Evolutionary conservation across 2,888 invertebrate genomes (phyloP), one percentile per base, ranked within the genome.

Genomic region (Amphimallon solstitiale): DNA sequence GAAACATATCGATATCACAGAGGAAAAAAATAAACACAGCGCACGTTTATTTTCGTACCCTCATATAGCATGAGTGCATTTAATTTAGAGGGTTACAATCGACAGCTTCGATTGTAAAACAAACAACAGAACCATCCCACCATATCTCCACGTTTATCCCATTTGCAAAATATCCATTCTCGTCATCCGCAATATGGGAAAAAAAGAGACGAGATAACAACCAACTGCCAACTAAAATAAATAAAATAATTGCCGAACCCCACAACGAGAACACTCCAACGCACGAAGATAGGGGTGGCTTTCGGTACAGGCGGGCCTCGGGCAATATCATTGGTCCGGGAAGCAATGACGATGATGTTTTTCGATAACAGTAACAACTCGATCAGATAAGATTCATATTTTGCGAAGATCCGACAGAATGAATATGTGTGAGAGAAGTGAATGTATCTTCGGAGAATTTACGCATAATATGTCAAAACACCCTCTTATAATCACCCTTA

Each of bases 181-280:
- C 6, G 21, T 59, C 40, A 48, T 68, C 62, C 64, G 59, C 75
- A 75, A 74, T 72, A 75, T 77, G 78, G 76, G 78, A 77, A 77
- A 59, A 59, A 17, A 38, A 72, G 66, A 46, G 62, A 68, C 65
- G 61, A 68, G 68, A 69, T 62, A 56, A 70, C 56, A 70, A 5
- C 74, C 75, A 76, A 76, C 76, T 76, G 77, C 72, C 74, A 70
- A 74, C 70, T 70, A 78, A 78, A 78, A 77, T 77, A 77, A 76
- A 77, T 77, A 77, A 78, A 77, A 76, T 73, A 77, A 77, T 74
- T 76, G 70, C 67, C 65, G 60, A 72, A 74, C 75, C 74, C 73
- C 71, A n/a, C n/a, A 64, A 67, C 70, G 63, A 23, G 23, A n/a
- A 29, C 65, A 67, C 66, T 69, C 66, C 45, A 46, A 35, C 21